A percentile compares a stretch with the other conserved stretches of the same genome.
Conservation (phyloP, 2,888 invertebrate genomes). For the Leucoma salicis region DNA sequence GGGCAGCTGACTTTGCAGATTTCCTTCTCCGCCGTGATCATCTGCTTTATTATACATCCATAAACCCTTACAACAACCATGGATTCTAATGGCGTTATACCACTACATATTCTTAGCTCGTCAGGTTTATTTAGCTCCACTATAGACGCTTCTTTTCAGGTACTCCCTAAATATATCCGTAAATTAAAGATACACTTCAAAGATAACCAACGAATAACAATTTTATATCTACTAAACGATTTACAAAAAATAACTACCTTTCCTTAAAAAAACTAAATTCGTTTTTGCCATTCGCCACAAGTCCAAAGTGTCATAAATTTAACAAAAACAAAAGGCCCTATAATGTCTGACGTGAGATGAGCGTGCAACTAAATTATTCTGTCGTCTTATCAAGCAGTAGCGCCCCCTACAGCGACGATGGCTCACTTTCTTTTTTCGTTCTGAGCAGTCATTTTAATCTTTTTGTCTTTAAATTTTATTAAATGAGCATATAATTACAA, state of each 20-base stretch:
- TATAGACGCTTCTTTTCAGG: too few species aligned
- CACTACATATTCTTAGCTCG: too few species aligned
- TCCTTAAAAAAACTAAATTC: constrained; percentile 1
- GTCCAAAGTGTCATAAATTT: constrained; percentile 30
- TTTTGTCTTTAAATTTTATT: background rate
- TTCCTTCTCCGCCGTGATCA: too few species aligned
- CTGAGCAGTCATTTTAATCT: constrained; percentile 17
- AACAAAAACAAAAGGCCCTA: constrained; percentile 27
- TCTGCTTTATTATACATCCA: too few species aligned
- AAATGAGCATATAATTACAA: constrained; percentile 9
- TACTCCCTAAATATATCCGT: too few species aligned
- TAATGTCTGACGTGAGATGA: constrained; percentile 20
- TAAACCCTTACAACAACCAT: too few species aligned
- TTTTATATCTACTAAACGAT: constrained; percentile 9
- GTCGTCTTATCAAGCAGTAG: constrained; percentile 40
- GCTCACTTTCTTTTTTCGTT: constrained; percentile 19
- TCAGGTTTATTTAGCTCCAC: too few species aligned
- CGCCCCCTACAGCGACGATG: constrained; percentile 42
- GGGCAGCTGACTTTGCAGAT: too few species aligned
- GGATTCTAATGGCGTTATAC: too few species aligned
- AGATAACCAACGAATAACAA: background rate
- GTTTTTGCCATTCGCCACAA: constrained; percentile 17
- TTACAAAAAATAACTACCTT: background rate
- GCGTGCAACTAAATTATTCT: constrained; percentile 35
- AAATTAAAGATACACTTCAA: too few species aligned